phyloP scores from a whole-genome alignment of 2,113 vertebrate species.

The Leptobrachium ailaonicum region DNA sequence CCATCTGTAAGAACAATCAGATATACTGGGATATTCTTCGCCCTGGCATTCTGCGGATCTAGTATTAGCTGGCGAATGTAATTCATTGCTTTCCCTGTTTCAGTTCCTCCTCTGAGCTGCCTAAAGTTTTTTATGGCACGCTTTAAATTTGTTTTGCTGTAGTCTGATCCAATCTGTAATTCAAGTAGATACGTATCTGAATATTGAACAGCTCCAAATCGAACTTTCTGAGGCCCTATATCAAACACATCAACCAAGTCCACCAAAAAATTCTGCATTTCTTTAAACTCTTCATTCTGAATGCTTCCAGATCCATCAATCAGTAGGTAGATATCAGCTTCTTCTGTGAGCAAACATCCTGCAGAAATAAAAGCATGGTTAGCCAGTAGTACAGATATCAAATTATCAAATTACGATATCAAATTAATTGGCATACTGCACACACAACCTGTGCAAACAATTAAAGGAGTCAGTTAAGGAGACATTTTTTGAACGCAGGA shows the following conservation, averaged over 20 bases:
- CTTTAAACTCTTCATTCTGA: constrained; percentile 47
- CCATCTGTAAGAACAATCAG: constrained; percentile 63
- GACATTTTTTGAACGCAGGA: no score
- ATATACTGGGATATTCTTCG: constrained; percentile 52
- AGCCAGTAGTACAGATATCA: background rate
- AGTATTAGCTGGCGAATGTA: constrained; percentile 54
- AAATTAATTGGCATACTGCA: no score
- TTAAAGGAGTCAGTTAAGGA: no score
- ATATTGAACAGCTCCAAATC: constrained; percentile 61
- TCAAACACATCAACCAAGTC: constrained; percentile 59
- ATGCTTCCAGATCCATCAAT: constrained; percentile 64
- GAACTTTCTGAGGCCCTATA: constrained; percentile 60
- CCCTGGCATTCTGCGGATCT: constrained; percentile 47
- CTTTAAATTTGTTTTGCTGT: constrained; percentile 51
- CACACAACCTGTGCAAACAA: no score
- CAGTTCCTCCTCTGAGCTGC: constrained; percentile 51
- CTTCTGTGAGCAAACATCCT: constrained; percentile 67
- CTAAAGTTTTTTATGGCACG: constrained; percentile 62
- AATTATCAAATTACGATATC: no score
- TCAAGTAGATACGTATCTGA: constrained; percentile 47
- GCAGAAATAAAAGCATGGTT: constrained; percentile 20
- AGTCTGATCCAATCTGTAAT: constrained; percentile 50
- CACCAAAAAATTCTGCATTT: constrained; percentile 64
- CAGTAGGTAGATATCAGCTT: constrained; percentile 68
- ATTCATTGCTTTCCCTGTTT: constrained; percentile 59